phyloP scores from a whole-genome alignment of 2,888 invertebrate species.

The Lymantria monacha region DNA sequence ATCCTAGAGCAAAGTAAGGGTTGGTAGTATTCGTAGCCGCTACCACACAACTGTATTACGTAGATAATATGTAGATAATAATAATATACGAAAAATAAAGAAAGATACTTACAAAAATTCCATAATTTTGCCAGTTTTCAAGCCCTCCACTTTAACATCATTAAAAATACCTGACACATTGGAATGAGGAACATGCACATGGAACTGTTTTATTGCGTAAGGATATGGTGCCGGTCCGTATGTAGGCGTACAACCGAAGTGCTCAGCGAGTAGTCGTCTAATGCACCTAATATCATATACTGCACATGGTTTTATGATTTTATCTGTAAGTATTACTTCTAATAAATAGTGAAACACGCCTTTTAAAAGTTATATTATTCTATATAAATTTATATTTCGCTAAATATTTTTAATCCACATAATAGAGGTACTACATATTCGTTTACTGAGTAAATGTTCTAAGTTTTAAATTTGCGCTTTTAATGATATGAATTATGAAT shows the following conservation, averaged over 20 bases:
- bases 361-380: no score
- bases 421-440: no score
- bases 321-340: not conserved
- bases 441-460: no score
- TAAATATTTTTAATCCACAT: no score
- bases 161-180: constrained; percentile 22
- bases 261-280: constrained; percentile 20
- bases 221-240: constrained; percentile 28
- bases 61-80: no score
- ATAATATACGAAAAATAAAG: not conserved
- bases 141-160: constrained; percentile 22
- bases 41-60: no score
- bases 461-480: no score
- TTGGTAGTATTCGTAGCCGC: no score
- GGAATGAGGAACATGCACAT: constrained; percentile 14
- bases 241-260: constrained; percentile 23
- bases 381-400: no score
- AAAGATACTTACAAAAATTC: constrained; percentile 32
- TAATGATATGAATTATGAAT: no score
- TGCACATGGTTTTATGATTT: constrained; percentile 23
- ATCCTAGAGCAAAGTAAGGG: no score
- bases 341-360: no score
- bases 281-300: constrained; percentile 30
- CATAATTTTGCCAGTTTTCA: constrained; percentile 21
- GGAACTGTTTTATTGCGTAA: constrained; percentile 3